A percentile compares a stretch with the other conserved stretches of the same genome.
Conservation (phyloP, 2,888 invertebrate genomes). For the Mamestra brassicae region DNA sequence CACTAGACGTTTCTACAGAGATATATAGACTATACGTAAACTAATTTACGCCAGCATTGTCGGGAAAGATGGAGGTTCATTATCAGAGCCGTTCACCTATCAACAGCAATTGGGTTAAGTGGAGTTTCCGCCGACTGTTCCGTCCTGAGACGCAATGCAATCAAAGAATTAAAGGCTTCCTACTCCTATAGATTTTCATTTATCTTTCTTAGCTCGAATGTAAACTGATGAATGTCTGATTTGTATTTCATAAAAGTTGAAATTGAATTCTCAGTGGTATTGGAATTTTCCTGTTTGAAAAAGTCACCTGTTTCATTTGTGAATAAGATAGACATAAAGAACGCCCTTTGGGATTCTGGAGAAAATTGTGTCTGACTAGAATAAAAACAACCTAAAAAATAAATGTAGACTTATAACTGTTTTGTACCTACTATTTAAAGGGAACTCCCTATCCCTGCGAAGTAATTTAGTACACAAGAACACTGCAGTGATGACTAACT, state of each 20-base stretch:
- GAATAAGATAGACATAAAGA: background rate
- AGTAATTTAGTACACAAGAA: background rate
- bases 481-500: background rate
- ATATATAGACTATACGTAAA: slow-evolving; percentile 4
- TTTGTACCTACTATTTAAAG: background rate
- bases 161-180: slow-evolving; percentile 66
- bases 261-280: slow-evolving; percentile 17
- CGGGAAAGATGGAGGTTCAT: slow-evolving; percentile 56
- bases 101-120: slow-evolving; percentile 82
- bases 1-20: slow-evolving; percentile 3
- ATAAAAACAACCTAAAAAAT: background rate
- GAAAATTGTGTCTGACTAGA: background rate
- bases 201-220: slow-evolving; percentile 28
- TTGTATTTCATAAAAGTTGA: slow-evolving; percentile 14
- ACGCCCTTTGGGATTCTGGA: too few relatives aligned
- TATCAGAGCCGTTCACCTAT: slow-evolving; percentile 67
- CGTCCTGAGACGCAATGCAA: slow-evolving; percentile 70
- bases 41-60: slow-evolving; percentile 45
- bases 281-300: background rate
- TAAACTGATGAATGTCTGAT: slow-evolving; percentile 12
- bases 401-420: background rate
- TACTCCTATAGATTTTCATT: slow-evolving; percentile 55
- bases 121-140: slow-evolving; percentile 74
- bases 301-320: background rate
- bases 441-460: slow-evolving; percentile 34